Percentiles rank a stretch among this genome's conserved stretches.
These are phyloP conservation scores for Mormyrops boulengeri DNA, from an alignment of 2,797 vertebrate species.

Conservation along the genomic window DNA sequence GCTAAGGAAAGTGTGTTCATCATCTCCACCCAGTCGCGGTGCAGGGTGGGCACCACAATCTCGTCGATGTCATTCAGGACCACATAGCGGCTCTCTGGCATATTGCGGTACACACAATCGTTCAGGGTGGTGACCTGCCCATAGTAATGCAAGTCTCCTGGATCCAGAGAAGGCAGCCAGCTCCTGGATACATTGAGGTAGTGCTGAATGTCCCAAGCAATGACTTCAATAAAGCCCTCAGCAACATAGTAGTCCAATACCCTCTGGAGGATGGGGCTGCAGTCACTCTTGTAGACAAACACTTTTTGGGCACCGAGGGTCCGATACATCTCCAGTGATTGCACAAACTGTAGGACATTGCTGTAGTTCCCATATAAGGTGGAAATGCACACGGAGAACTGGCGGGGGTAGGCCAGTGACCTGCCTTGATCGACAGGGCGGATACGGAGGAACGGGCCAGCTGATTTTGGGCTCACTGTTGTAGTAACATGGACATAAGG, in stretches of 20 bases:
- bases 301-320: slow-evolving; percentile 23
- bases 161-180: background rate
- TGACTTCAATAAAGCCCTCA: background rate
- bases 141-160: slow-evolving; percentile 52
- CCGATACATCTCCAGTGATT: slow-evolving; percentile 32
- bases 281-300: slow-evolving; percentile 23
- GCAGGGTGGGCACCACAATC: slow-evolving; percentile 53
- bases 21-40: slow-evolving; percentile 37
- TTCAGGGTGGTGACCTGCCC: slow-evolving; percentile 54
- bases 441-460: background rate
- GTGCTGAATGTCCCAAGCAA: background rate
- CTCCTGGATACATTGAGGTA: background rate
- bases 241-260: slow-evolving; percentile 21
- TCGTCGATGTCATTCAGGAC: slow-evolving; percentile 56
- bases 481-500: background rate
- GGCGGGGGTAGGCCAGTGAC: background rate
- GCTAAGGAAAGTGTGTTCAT: slow-evolving; percentile 37
- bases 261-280: slow-evolving; percentile 10
- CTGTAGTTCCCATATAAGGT: slow-evolving; percentile 35
- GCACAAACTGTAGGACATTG: slow-evolving; percentile 57
- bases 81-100: slow-evolving; percentile 48
- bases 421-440: background rate
- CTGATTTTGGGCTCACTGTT: background rate
- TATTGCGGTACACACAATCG: slow-evolving; percentile 57
- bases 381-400: slow-evolving; percentile 25